Evolutionary conservation across 2,113 vertebrate genomes (phyloP), one percentile per base, ranked within the genome.

Genomic region (Silurus glanis): DNA sequence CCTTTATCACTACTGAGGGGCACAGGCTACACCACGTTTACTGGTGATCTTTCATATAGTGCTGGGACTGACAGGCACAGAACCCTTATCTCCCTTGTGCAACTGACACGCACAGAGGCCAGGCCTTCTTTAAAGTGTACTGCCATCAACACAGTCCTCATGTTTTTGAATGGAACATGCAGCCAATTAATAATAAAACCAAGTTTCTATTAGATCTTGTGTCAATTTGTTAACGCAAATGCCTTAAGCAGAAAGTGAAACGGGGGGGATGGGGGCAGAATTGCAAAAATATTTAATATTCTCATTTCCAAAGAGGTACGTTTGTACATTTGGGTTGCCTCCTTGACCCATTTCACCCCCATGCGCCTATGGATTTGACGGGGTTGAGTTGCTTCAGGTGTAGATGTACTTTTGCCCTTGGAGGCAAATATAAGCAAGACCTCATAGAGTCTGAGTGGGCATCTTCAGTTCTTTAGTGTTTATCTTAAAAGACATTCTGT

Each of bases 261-360:
- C 2, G 37, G 37, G 37, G 37, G 37, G 37, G 2, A 37, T 37
- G 2, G 37, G 37, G 37, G 37, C 37, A 37, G 37, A 37, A 37
- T 37, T 78, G 56, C 21, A 62, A 87, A 83, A 87, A 87, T 84
- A 83, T 84, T 78, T 7, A 78, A 56, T 56, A 56, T 28, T 28
- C 61, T 55, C 37, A 59, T 84, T 82, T 82, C 45, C 51, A 23
- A 62, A 61, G 37, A 69, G 85, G 53, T 25, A 37, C 76, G 47
- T 21, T 61, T 23, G 76, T 82, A 62, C 2, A 23, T 59, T 80
- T 78, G 49, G 83, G 56, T 84, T 78, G 51, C 16, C 7, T 49
- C 89, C 81, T 84, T 91, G 90, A 88, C 83, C 83, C 64, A 86
- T 75, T 84, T 88, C 19, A 28, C 37, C 64, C 37, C 49, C 16